A percentile compares a stretch with the other conserved stretches of the same genome.
Evolutionary conservation across 1,140 invertebrate species (phyloP).

Genomic region (Goniozus legneri): DNA sequence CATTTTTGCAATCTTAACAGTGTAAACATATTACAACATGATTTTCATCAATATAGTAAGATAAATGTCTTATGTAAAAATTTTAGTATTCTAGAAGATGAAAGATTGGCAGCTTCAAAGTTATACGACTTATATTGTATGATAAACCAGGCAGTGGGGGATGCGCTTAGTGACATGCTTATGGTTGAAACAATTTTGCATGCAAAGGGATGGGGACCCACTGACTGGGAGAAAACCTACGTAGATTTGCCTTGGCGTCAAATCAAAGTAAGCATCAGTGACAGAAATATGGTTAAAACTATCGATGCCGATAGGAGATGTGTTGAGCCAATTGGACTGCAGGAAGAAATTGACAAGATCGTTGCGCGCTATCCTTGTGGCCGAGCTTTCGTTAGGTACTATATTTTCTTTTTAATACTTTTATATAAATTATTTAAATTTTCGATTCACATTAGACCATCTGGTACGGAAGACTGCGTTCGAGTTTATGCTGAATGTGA

Average conservation of each 20-base stretch:
- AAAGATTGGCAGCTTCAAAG: constrained; percentile 57
- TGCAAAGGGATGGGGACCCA: constrained; percentile 71
- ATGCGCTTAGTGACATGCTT: constrained; percentile 94
- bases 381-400: constrained; percentile 81
- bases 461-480: constrained; percentile 96
- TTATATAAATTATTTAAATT: background rate
- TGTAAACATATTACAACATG: constrained; percentile 6
- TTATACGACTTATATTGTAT: constrained; percentile 73
- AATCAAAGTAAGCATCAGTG: constrained; percentile 83
- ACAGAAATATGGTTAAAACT: constrained; percentile 80
- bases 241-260: constrained; percentile 84
- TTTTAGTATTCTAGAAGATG: constrained; percentile 39
- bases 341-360: constrained; percentile 73
- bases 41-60: constrained; percentile 7
- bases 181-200: constrained; percentile 89
- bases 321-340: constrained; percentile 75
- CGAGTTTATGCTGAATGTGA: constrained; percentile 94
- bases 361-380: constrained; percentile 69
- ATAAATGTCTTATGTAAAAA: background rate
- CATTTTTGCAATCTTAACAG: constrained; percentile 3
- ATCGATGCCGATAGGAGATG: constrained; percentile 82
- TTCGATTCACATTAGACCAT: constrained; percentile 66
- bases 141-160: constrained; percentile 95
- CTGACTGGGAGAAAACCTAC: constrained; percentile 80
- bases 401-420: background rate